Conservation (phyloP, 1,140 invertebrate genomes). For the Melitaea cinxia region DNA sequence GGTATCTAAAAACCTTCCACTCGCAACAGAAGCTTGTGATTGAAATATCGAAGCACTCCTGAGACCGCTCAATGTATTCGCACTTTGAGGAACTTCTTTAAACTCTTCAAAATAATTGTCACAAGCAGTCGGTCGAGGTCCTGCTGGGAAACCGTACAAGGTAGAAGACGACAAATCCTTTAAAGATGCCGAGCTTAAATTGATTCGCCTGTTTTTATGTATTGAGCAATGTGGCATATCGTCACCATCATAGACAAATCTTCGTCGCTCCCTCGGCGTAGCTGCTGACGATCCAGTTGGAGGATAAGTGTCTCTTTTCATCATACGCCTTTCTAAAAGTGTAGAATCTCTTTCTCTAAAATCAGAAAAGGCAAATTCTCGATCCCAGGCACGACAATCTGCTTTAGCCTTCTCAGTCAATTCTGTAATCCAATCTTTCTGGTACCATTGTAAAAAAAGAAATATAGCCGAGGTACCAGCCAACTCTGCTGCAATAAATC, state of each 20-base stretch:
- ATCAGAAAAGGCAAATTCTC: conserved; percentile 72
- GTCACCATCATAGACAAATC: conserved; percentile 82
- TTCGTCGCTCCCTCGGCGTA: conserved; percentile 73
- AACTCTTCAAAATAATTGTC: conserved; percentile 78
- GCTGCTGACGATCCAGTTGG: conserved; percentile 76
- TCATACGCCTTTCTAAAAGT: conserved; percentile 70
- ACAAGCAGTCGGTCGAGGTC: conserved; percentile 72
- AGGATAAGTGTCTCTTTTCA: conserved; percentile 77
- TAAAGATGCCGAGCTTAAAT: conserved; percentile 80
- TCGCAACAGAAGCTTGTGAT: conserved; percentile 71
- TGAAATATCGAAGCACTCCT: conserved; percentile 77
- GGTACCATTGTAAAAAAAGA: conserved; percentile 87
- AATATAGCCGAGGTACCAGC: conserved; percentile 93
- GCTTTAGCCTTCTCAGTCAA: conserved; percentile 75
- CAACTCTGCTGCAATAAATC: conserved; percentile 91
- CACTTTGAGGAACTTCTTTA: conserved; percentile 76
- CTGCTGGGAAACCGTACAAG: conserved; percentile 82
- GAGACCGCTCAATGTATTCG: conserved; percentile 72
- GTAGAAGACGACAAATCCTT: conserved; percentile 82
- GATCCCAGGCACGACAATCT: conserved; percentile 73
- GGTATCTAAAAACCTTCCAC: conserved; percentile 69
- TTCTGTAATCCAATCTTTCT: conserved; percentile 81
- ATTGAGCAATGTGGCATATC: conserved; percentile 74
- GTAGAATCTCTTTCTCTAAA: conserved; percentile 71
- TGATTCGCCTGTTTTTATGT: conserved; percentile 77